Base-by-base conservation (phyloP, 2,888 invertebrate species). In the Hypena proboscidalis region DNA sequence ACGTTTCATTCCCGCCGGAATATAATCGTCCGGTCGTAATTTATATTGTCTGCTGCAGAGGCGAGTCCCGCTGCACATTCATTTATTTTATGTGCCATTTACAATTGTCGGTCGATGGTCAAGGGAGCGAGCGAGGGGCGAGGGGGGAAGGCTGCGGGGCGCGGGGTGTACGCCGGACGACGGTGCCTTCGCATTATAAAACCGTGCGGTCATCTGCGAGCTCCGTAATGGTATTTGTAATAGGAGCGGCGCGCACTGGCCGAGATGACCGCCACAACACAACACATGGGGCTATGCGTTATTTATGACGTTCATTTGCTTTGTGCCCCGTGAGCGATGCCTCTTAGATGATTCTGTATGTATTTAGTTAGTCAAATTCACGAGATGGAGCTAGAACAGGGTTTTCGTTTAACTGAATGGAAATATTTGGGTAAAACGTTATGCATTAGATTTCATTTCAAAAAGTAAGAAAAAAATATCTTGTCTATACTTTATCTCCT, bases 11-110 rank as follows among this genome's bases (percentile, higher is more conserved):
- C 90, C 90, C 89, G 83, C 78, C 80, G 87, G 91, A 91, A 91
- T 91, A 91, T 91, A 91, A 91, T 91, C 91, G 91, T 85, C 88
- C 90, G 89, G 80, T 87, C 87, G 91, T 91, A 91, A 91, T 91
- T 91, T 91, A 91, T 91, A 91, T 91, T 91, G 91, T 91, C 91
- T 91, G 90, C 84, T 91, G 91, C 91, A 91, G 91, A 90, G 90
- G 87, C 90, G 85, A 86, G 89, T 88, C 88, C 87, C 90, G 85
- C 85, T 90, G 91, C 91, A 91, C 91, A 91, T 91, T 91, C 91
- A 91, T 91, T 91, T 91, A 91, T 91, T 91, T 91, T 91, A 91
- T 91, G 91, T 91, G 91, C 91, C 91, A 91, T 91, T 91, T 91
- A 91, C 91, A 91, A 91, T 91, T 90, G 91, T 91, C 91, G 91